Evolutionary conservation across 2,888 invertebrate species (phyloP), one percentile per base, ranked within the genome.

Genomic region (Anodontia alba): DNA sequence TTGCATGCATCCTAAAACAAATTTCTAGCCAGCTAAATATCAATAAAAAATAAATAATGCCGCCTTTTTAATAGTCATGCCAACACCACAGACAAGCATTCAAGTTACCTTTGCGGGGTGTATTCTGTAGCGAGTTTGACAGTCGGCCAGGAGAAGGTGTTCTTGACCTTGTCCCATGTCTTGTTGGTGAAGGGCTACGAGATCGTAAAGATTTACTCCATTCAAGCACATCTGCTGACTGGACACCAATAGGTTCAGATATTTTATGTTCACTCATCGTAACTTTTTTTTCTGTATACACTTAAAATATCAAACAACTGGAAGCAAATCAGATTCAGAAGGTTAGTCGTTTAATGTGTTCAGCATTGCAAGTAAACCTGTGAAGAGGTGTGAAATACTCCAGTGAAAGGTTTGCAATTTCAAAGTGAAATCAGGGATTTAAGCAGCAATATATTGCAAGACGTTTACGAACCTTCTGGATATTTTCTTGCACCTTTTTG

Each of bases 131-230:
- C 26, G 84, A 76, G 3, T 62, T 62, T 20, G 62, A 33, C 1
- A 31, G 33, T 29, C 81, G 81, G 68, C 78, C 73, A 33, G 91
- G 90, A 69, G 91, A 91, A 51, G 91, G 89, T 80, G 87, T 88
- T 80, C 89, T 86, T 80, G 90, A 90, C 68, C 90, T 83, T 54
- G 85, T 72, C 70, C 76, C 79, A n/a, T 73, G 78, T 49, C 83
- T 80, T 29, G 79, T 62, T 46, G 88, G 87, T 57, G 89, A 88
- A 54, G 88, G 89, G 77, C 90, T 91, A 49, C 87, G 85, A n/a
- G 89, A 88, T 67, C 91, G 76, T 57, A 91, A 81, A 31, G 90
- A 86, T 69, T 84, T 84, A 73, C 88, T 89, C 92, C 92, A 92
- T 71, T 90, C 89, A 73, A 90, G 79, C 54, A 91, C 90, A 76